phyloP scores from a whole-genome alignment of 2,888 invertebrate species.

The Myopa testacea region DNA sequence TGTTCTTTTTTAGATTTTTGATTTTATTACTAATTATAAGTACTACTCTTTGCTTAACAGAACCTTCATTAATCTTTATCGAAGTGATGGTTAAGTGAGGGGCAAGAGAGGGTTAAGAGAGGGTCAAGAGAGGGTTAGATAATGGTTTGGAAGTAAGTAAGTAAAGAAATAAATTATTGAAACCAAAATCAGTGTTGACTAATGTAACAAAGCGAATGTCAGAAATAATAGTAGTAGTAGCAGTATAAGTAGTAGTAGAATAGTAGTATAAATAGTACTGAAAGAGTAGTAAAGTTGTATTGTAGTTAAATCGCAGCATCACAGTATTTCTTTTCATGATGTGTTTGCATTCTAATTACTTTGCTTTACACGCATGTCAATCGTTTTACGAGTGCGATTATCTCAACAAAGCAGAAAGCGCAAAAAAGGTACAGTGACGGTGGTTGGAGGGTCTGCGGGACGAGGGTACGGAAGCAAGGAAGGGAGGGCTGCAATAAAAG shows the following conservation, averaged over 20 bases:
- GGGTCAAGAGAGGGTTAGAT: too few species aligned
- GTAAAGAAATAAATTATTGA: too few species aligned
- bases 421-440: neutral
- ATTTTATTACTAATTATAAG: too few species aligned
- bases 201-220: too few species aligned
- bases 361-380: slow-evolving; percentile 34
- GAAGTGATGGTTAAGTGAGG: too few species aligned
- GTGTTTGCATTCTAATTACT: slow-evolving; percentile 31
- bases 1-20: too few species aligned
- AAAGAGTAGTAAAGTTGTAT: neutral
- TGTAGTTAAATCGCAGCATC: neutral
- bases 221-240: neutral
- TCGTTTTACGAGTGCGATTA: slow-evolving; percentile 8
- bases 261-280: slow-evolving; percentile 14
- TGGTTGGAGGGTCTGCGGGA: neutral
- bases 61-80: too few species aligned
- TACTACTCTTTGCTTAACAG: too few species aligned
- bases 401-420: slow-evolving; percentile 9
- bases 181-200: too few species aligned
- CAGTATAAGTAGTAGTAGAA: neutral
- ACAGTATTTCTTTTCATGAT: neutral
- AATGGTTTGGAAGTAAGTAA: too few species aligned
- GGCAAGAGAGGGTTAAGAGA: too few species aligned
- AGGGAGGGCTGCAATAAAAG: neutral
- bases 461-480: neutral